These are phyloP conservation scores for Strigamia maritima DNA, from an alignment of 2,888 invertebrate genomes.

Conservation along the genomic window DNA sequence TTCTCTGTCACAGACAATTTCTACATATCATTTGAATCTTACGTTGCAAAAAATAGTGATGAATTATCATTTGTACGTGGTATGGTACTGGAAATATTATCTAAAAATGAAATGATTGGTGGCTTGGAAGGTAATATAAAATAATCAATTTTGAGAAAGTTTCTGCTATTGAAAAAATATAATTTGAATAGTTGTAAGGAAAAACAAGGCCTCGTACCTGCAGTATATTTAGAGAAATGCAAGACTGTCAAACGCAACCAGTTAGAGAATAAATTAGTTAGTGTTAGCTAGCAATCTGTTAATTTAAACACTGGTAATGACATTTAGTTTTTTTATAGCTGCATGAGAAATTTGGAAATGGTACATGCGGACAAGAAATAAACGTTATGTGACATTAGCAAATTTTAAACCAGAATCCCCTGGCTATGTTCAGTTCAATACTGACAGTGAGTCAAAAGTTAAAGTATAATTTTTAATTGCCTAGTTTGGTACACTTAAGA, in stretches of 20 bases:
- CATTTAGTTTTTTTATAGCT: not conserved
- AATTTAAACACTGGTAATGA: not conserved
- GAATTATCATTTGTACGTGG: slow-evolving; percentile 10
- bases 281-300: not conserved
- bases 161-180: not conserved
- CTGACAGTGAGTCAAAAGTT: not conserved
- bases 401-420: not conserved
- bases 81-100: not conserved
- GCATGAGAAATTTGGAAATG: not conserved
- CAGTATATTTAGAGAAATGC: not conserved
- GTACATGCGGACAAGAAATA: not conserved
- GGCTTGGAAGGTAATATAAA: not conserved
- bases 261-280: not conserved
- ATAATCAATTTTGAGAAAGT: not conserved
- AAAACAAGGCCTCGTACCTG: not conserved
- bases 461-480: not conserved
- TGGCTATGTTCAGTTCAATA: not conserved
- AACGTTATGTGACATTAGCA: not conserved
- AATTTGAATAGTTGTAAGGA: not conserved
- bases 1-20: not conserved
- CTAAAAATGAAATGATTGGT: slow-evolving; percentile 8
- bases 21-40: not conserved
- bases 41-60: not conserved
- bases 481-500: not conserved
- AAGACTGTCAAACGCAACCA: not conserved